Base-by-base conservation (phyloP, 2,797 vertebrate species). In the Melanotaenia parkinsoni region DNA sequence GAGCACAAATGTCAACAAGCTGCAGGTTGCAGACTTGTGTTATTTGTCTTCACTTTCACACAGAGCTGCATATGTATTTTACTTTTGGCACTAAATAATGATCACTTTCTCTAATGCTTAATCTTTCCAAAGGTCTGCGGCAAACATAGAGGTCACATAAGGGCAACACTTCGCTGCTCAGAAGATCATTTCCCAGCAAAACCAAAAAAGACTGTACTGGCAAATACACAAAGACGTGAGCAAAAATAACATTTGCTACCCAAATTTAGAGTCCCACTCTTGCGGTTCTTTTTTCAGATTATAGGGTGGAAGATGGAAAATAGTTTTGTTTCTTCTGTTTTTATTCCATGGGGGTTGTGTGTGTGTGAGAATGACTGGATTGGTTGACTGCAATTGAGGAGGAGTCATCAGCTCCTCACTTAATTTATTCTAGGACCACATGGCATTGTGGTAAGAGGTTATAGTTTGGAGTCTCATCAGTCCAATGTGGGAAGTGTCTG, bases 201-300 rank as follows among this genome's bases (percentile, higher is more conserved):
- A 79, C 77, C 51, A 33, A 78, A 84, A 83, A 84, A 77, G 73
- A 75, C 68, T 4, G 14, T 40, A 77, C 68, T 92, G 89, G 86
- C 86, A 87, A 91, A 89, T 89, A 82, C 79, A 82, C 85, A 88
- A 91, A 91, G 83, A 87, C 87, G 80, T 83, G 79, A 80, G 84
- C 90, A 89, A 91, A 94, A 94, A 93, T 93, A 93, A 89, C 86
- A 88, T 80, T 77, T 65, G 38, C 26, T 20, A 16, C 72, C 87
- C 88, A 92, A 88, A 92, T 91, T 86, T 91, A 88, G 88, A 77
- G 76, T 72, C 70, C 69, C 63, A 72, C 80, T 90, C 72, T 63
- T 91, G 88, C 3, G 88, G 87, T 83, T 86, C 73, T 63, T 83
- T 30, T 74, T 77, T 86, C 64, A 86, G 86, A 93, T 93, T 92